phyloP scores from a whole-genome alignment of 2,797 vertebrate species.

The Eutrigla gurnardus region DNA sequence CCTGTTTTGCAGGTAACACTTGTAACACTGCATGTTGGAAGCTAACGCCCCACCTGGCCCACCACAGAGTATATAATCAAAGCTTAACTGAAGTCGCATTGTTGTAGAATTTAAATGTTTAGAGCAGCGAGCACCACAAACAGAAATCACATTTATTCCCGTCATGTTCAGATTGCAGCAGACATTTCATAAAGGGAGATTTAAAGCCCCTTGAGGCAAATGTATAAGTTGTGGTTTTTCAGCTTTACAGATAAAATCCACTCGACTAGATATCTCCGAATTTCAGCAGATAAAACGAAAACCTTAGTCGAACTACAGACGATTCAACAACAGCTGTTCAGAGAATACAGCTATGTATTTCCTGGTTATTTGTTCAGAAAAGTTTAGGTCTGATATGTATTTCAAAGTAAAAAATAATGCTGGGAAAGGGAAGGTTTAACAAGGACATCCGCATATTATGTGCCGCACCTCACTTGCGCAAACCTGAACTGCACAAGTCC shows the following conservation, averaged over 20 bases:
- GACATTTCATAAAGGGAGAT: background rate
- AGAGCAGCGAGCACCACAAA: background rate
- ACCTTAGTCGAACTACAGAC: background rate
- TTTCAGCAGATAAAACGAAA: background rate
- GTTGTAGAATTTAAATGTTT: background rate
- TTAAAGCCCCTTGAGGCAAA: background rate
- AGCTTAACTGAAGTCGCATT: background rate
- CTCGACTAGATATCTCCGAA: background rate
- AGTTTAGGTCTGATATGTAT: background rate
- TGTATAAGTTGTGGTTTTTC: conserved; percentile 4
- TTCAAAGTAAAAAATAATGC: background rate
- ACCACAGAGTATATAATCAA: too few species aligned
- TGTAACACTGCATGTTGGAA: too few species aligned
- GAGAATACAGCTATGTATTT: background rate
- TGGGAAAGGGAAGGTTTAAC: too few species aligned
- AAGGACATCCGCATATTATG: conserved; percentile 18
- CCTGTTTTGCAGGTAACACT: too few species aligned
- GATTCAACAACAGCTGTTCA: too few species aligned
- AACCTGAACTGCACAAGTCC: conserved; percentile 40
- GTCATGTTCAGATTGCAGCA: background rate
- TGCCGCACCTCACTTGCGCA: conserved; percentile 25
- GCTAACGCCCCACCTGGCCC: too few species aligned
- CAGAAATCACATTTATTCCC: background rate
- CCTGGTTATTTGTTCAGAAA: background rate
- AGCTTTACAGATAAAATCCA: background rate